Evolutionary conservation across 2,797 vertebrate genomes (phyloP).

Genomic region (Eulemur coronatus): DNA sequence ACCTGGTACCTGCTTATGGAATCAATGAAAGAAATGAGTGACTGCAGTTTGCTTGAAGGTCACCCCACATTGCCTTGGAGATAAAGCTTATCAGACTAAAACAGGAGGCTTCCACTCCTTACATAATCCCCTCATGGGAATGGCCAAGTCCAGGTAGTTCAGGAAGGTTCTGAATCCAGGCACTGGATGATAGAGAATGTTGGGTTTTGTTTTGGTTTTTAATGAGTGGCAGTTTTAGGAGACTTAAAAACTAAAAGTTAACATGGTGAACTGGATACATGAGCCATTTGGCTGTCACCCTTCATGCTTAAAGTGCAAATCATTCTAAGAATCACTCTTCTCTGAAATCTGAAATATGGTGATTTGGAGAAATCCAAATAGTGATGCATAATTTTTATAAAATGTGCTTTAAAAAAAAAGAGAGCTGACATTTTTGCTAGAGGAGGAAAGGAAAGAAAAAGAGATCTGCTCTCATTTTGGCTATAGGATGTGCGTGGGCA

Average conservation of each 20-base stretch:
- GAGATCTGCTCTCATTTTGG: neutral
- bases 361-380: slow-evolving; percentile 41
- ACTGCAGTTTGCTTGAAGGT: neutral
- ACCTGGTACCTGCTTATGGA: neutral
- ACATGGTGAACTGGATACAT: neutral
- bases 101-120: neutral
- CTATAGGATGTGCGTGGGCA: neutral
- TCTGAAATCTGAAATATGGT: slow-evolving; percentile 59
- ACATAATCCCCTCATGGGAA: neutral
- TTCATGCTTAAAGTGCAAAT: neutral
- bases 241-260: neutral
- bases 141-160: neutral
- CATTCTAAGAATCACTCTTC: slow-evolving; percentile 16
- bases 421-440: neutral
- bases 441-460: neutral
- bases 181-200: neutral
- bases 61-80: neutral
- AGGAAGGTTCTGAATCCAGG: neutral
- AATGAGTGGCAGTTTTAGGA: neutral
- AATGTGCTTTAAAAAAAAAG: neutral
- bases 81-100: neutral
- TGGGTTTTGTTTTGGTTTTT: neutral
- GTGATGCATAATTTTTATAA: slow-evolving; percentile 31
- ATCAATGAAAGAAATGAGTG: neutral
- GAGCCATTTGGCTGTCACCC: neutral